These are phyloP conservation scores for Spisula subtruncata DNA, from an alignment of 2,888 invertebrate species.

Conservation along the genomic window DNA sequence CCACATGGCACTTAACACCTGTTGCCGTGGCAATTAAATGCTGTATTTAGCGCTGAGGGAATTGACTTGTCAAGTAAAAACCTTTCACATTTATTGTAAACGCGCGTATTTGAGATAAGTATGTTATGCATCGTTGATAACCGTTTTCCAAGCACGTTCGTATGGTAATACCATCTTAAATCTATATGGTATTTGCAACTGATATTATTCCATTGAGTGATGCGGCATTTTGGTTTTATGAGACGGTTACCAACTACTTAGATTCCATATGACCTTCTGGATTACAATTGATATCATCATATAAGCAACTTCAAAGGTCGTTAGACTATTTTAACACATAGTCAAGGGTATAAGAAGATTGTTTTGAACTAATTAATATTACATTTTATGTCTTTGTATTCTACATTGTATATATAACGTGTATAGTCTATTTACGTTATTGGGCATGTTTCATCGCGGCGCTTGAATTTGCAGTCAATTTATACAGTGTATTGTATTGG, in stretches of 20 bases:
- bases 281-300: background rate
- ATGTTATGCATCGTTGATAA: background rate
- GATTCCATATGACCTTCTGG: background rate
- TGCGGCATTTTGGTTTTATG: background rate
- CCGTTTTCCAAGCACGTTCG: background rate
- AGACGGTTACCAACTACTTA: background rate
- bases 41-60: too few relatives aligned
- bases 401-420: background rate
- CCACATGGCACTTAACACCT: too few relatives aligned
- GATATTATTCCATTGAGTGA: background rate
- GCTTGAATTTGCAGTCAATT: too few relatives aligned
- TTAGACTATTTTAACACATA: background rate
- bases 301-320: background rate
- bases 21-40: too few relatives aligned
- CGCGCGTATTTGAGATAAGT: background rate
- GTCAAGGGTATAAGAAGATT: background rate
- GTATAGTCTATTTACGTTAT: too few relatives aligned
- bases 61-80: too few relatives aligned
- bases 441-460: too few relatives aligned
- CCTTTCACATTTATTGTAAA: too few relatives aligned
- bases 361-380: background rate
- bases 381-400: background rate
- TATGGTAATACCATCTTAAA: background rate
- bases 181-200: background rate
- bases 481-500: too few relatives aligned